Conservation (phyloP, 2,113 vertebrate species). For the Brachyhypopomus gauderio region DNA sequence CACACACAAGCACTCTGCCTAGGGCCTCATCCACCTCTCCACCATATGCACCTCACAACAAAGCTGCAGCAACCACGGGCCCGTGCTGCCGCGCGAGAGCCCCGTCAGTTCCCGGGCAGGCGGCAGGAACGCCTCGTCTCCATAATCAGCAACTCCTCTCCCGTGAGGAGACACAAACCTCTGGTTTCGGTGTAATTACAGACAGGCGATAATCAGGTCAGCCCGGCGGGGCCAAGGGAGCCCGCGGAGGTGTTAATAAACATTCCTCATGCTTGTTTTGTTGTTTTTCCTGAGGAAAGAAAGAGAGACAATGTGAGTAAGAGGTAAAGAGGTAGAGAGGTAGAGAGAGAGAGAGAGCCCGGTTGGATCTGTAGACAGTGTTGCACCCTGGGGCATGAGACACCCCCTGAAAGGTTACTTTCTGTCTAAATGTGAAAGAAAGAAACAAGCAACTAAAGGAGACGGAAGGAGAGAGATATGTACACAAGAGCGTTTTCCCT, state of each 20-base stretch:
- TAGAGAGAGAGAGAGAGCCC: slow-evolving; percentile 46
- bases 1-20: slow-evolving; percentile 41
- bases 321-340: slow-evolving; percentile 60
- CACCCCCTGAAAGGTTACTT: slow-evolving; percentile 51
- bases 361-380: slow-evolving; percentile 42
- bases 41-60: slow-evolving; percentile 50
- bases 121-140: slow-evolving; percentile 56
- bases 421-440: slow-evolving; percentile 43
- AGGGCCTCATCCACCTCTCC: slow-evolving; percentile 39
- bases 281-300: slow-evolving; percentile 75
- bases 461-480: slow-evolving; percentile 40
- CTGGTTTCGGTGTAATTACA: slow-evolving; percentile 77
- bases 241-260: slow-evolving; percentile 76
- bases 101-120: slow-evolving; percentile 61
- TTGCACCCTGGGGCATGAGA: slow-evolving; percentile 45
- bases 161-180: slow-evolving; percentile 72
- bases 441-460: slow-evolving; percentile 1
- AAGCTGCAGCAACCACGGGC: slow-evolving; percentile 48
- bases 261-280: slow-evolving; percentile 75
- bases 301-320: slow-evolving; percentile 54
- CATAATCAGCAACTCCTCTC: slow-evolving; percentile 71
- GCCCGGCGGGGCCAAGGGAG: slow-evolving; percentile 71
- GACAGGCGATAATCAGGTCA: slow-evolving; percentile 80
- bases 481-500: slow-evolving; percentile 58
- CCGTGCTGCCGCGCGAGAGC: slow-evolving; percentile 42